Conservation (phyloP, 2,797 vertebrate genomes). For the Mormyrops attenuatus region DNA sequence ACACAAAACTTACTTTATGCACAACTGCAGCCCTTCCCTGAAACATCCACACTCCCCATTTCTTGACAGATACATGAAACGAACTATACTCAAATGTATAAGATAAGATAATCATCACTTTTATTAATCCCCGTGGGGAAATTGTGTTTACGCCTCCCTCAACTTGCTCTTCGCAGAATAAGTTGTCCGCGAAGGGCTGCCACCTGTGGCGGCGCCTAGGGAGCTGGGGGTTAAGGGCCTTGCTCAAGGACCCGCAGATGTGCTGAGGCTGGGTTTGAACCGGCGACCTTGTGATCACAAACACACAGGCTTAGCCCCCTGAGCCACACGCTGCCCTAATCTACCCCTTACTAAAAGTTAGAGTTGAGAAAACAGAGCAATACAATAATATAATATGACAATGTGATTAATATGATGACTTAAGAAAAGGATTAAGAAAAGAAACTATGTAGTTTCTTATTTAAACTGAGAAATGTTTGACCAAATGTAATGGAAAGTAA, state of each 20-base stretch:
- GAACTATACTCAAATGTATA: background rate
- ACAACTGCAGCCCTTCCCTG: background rate
- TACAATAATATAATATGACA: background rate
- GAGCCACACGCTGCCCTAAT: no score
- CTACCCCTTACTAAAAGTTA: background rate
- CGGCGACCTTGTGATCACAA: no score
- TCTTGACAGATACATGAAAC: background rate
- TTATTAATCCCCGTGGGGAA: no score
- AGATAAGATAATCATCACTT: no score
- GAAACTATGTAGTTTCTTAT: background rate
- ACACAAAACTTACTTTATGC: background rate
- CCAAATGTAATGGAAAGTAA: background rate
- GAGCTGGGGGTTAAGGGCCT: no score
- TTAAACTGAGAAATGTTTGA: background rate
- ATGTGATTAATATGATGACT: background rate
- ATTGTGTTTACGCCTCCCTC: no score
- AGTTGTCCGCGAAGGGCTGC: no score
- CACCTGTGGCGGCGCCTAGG: no score
- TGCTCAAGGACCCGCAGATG: no score
- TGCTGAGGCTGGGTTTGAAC: no score
- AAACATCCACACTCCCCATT: background rate
- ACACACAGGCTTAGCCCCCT: no score
- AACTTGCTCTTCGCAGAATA: no score
- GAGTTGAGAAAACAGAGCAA: background rate
- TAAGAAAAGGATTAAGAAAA: background rate